Base-by-base conservation (phyloP, 30 jellyfish, hydroid and myxozoan species). In the Turritopsis rubra region DNA sequence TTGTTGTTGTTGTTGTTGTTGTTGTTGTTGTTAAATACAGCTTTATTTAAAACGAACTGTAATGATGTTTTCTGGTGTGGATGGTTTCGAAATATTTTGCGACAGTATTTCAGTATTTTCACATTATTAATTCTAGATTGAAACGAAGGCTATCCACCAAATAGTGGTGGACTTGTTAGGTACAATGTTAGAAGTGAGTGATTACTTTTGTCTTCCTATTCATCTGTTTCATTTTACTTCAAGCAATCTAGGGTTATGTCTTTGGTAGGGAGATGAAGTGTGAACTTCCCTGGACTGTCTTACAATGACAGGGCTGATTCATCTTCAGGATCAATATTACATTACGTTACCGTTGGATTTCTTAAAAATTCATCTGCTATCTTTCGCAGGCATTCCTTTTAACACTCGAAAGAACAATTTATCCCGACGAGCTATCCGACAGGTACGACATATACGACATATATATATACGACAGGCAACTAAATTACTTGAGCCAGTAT, bases 131-230 rank as follows among this genome's bases (percentile, higher is more conserved):
- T 60, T 70, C 27, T 75, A 90, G 95, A 84, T 81, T 23, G 80
- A 85, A 54, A 85, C 31, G 23, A 19, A 71, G 22, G 79, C 72
- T 17, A 24, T 90, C 18, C 75, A 82, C 16, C 75, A 81, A 52
- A 79, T 81, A 28, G 70, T 90, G 72, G 72, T 60, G 21, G 85
- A 78, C 16, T 72, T 88, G 1, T 68, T 86, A 21, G 83, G 80
- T 52, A 85, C 52, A 30, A 71, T 85, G 76, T 52, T 85, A 65
- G 89, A 90, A 88, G 97, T 90, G 54, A 18, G 60, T 75, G 1
- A 22, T 21, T 1, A 1, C 9, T n/a, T 1, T 75, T n/a, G 22
- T 28, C 68, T 29, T 75, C 81, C 28, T 72, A 18, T 82, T n/a
- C n/a, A n/a, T n/a, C n/a, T n/a, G n/a, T n/a, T n/a, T n/a, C n/a